phyloP scores from a whole-genome alignment of 2,888 invertebrate species.

The Leistus spinibarbis region DNA sequence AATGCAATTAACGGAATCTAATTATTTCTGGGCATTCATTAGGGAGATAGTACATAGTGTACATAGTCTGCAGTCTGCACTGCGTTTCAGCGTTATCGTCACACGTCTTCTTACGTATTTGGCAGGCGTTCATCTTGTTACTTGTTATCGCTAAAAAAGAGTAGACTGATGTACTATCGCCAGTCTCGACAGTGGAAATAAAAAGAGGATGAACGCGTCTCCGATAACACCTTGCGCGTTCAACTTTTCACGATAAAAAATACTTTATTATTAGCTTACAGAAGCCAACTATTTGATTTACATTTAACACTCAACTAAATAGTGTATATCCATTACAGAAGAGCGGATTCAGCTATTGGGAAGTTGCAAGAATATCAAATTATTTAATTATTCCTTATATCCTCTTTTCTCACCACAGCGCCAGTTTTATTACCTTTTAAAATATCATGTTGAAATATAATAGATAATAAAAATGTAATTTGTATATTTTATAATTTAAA shows the following conservation, averaged over 20 bases:
- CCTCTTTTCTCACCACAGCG: too few species aligned
- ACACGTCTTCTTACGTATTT: background rate
- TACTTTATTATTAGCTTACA: background rate
- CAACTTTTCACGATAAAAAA: background rate
- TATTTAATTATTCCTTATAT: too few species aligned
- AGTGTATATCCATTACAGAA: too few species aligned
- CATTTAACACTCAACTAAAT: background rate
- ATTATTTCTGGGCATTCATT: background rate
- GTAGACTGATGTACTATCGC: background rate
- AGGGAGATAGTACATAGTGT: background rate
- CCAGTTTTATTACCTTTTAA: too few species aligned
- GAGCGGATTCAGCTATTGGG: too few species aligned
- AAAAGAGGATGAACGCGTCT: background rate
- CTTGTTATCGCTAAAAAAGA: background rate
- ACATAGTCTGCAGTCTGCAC: background rate
- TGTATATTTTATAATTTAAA: too few species aligned
- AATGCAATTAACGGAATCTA: background rate
- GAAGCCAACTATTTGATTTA: background rate
- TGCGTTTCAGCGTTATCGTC: background rate
- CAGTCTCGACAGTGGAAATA: background rate
- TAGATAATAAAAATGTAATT: too few species aligned
- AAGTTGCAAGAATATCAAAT: too few species aligned
- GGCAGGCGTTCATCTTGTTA: background rate
- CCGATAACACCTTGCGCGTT: background rate
- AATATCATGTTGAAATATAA: too few species aligned